Conservation (phyloP, 2,888 invertebrate species). For the Athrips mouffetella region DNA sequence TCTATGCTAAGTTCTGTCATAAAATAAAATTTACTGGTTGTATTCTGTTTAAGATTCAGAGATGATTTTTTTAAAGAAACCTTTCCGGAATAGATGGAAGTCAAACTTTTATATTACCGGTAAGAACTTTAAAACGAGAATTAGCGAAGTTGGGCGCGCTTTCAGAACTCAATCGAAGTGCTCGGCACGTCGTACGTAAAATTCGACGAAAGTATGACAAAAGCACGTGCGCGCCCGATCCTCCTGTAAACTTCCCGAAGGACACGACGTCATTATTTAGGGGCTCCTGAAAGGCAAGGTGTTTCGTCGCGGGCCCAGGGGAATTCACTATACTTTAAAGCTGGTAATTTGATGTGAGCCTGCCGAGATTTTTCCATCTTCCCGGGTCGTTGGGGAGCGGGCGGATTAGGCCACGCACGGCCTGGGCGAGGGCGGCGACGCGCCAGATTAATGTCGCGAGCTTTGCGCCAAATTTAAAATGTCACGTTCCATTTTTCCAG, state of each 20-base stretch:
- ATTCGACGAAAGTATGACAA: conserved; percentile 72
- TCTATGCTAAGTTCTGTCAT: not conserved
- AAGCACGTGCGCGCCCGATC: conserved; percentile 70
- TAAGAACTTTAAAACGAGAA: conserved; percentile 56
- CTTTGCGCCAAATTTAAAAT: conserved; percentile 74
- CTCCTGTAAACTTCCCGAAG: conserved; percentile 69
- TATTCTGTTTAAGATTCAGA: not conserved
- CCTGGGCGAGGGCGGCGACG: conserved; percentile 66
- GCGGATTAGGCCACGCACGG: conserved; percentile 72
- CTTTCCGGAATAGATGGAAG: conserved; percentile 13
- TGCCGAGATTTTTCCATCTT: conserved; percentile 75
- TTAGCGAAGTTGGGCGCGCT: conserved; percentile 54
- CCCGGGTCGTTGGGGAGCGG: conserved; percentile 65
- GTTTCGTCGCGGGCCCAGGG: conserved; percentile 63
- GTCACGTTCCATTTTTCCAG: conserved; percentile 74
- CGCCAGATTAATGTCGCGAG: conserved; percentile 73
- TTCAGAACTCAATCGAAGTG: conserved; percentile 68
- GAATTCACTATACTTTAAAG: conserved; percentile 73
- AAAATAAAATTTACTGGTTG: not conserved
- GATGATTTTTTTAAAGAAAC: not conserved
- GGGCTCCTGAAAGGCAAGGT: conserved; percentile 73
- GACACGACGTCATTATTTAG: conserved; percentile 68
- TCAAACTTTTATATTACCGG: conserved; percentile 30
- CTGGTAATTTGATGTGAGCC: conserved; percentile 76
- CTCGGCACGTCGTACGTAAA: conserved; percentile 70